Percentiles rank a stretch among this genome's conserved stretches.
phyloP scores from a whole-genome alignment of 2,888 invertebrate genomes.

The Carpatolechia fugitivella region DNA sequence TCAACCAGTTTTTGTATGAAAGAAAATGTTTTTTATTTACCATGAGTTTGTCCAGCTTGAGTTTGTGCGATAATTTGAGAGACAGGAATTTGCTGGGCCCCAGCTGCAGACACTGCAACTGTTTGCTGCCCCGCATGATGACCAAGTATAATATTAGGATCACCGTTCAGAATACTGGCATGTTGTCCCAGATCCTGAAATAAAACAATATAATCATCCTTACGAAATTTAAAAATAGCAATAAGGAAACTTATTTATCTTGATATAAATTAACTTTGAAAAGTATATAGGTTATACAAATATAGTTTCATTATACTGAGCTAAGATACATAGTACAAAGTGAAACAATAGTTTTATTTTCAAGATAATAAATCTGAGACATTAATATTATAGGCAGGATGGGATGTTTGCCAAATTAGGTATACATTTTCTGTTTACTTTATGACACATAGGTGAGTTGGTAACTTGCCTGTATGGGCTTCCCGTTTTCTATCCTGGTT shows the following conservation, averaged over 20 bases:
- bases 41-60: conserved; percentile 67
- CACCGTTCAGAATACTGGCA: conserved; percentile 70
- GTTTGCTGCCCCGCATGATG: conserved; percentile 74
- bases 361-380: background rate
- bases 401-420: background rate
- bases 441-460: background rate
- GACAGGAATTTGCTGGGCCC: conserved; percentile 68
- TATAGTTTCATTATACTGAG: no score
- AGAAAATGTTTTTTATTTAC: conserved; percentile 47
- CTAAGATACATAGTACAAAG: no score
- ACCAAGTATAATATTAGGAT: conserved; percentile 76
- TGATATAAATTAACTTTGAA: no score
- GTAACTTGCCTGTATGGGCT: conserved; percentile 78
- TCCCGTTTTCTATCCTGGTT: conserved; percentile 80
- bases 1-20: no score
- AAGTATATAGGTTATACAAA: no score
- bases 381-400: background rate
- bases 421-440: background rate
- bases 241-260: no score
- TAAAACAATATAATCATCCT: conserved; percentile 18
- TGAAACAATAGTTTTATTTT: no score
- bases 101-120: conserved; percentile 62
- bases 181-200: conserved; percentile 72
- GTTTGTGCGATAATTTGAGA: conserved; percentile 67
- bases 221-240: no score